Evolutionary conservation across 2,113 vertebrate species (phyloP).

Genomic region (Malurus cyaneus): DNA sequence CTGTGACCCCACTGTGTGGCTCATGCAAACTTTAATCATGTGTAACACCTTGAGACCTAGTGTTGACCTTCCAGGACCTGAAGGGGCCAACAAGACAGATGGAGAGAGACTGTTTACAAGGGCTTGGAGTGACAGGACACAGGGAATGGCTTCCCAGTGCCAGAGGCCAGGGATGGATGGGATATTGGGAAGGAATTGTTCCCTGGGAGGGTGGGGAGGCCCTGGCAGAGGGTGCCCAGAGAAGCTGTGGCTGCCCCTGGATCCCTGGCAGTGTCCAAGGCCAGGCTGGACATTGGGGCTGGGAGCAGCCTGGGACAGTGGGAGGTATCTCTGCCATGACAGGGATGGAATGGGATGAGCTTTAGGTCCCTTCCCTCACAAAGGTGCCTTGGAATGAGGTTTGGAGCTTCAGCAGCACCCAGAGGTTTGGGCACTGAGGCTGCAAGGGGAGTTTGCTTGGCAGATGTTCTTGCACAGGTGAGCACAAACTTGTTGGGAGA

Average conservation of each 20-base stretch:
- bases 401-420: neutral
- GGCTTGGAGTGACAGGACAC: neutral
- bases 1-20: neutral
- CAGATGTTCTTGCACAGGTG: neutral
- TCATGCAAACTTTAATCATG: neutral
- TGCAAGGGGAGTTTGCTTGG: neutral
- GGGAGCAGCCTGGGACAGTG: fast-evolving
- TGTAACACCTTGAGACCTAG: neutral
- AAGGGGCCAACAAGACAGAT: neutral
- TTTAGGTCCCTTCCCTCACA: neutral
- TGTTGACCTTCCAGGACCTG: neutral
- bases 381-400: neutral
- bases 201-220: fast-evolving
- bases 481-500: neutral
- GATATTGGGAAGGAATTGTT: neutral
- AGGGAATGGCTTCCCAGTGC: neutral
- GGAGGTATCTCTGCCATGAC: neutral
- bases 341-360: neutral
- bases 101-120: neutral
- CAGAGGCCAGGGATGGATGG: neutral
- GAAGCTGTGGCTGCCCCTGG: neutral
- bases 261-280: neutral
- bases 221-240: neutral
- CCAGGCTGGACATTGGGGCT: fast-evolving
- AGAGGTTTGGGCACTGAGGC: neutral